These are phyloP conservation scores for Mystacides longicornis DNA, from an alignment of 2,888 invertebrate genomes.

Conservation along the genomic window DNA sequence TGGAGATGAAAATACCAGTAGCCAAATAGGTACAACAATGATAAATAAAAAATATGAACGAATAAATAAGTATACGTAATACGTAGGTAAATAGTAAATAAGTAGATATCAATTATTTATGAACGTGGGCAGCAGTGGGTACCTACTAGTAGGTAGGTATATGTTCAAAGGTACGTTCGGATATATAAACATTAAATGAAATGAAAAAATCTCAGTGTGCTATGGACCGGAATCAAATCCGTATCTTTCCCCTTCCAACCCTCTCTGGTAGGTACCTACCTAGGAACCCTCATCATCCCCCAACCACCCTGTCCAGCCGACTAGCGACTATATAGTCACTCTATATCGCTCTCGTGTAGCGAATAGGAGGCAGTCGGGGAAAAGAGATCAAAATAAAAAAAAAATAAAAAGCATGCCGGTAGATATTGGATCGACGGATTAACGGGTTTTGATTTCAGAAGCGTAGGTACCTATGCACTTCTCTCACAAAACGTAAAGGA, in stretches of 20 bases:
- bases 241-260: conserved; percentile 1
- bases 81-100: too few species aligned
- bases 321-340: not conserved
- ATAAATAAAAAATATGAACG: too few species aligned
- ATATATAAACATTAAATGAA: not conserved
- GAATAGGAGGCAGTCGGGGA: not conserved
- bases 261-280: not conserved
- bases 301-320: not conserved
- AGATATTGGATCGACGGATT: not conserved
- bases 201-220: conserved; percentile 3
- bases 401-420: not conserved
- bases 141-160: too few species aligned
- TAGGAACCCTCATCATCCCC: not conserved
- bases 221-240: conserved; percentile 10
- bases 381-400: not conserved
- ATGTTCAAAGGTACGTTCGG: too few species aligned
- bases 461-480: too few species aligned
- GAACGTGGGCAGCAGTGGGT: too few species aligned
- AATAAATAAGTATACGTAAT: too few species aligned
- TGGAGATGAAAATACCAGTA: too few species aligned
- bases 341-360: not conserved
- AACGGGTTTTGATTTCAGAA: too few species aligned
- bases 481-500: too few species aligned
- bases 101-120: too few species aligned
- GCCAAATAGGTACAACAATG: too few species aligned